These are phyloP conservation scores for Tapirus terrestris DNA, from an alignment of 2,113 vertebrate genomes.

Conservation along the genomic window DNA sequence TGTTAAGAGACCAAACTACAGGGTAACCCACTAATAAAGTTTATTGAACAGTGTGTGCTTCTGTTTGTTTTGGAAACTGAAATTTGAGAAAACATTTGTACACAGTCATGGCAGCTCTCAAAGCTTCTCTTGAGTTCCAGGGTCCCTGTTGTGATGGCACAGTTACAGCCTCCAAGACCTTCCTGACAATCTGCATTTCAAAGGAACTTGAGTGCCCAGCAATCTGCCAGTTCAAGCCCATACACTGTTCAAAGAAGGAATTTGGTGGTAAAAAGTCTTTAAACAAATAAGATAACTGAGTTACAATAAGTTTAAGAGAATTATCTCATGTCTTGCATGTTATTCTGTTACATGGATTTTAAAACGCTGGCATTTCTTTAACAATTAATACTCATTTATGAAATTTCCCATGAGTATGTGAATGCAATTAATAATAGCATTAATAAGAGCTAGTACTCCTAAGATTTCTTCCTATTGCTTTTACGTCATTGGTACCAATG, in stretches of 20 bases:
- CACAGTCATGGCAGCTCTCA: background rate
- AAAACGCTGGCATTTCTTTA: background rate
- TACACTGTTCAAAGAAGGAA: background rate
- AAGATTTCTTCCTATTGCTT: background rate
- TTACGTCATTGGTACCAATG: background rate
- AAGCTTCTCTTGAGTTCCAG: background rate
- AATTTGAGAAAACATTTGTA: slow-evolving; percentile 38
- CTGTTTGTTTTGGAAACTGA: background rate
- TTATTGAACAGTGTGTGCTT: background rate
- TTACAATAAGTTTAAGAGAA: background rate
- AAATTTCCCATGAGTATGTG: background rate
- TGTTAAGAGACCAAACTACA: slow-evolving; percentile 9
- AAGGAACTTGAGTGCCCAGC: background rate
- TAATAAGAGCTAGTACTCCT: background rate
- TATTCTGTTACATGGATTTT: background rate
- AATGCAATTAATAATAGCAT: background rate
- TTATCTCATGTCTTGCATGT: background rate
- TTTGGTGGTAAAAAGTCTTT: background rate
- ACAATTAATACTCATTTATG: background rate
- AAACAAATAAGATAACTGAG: background rate
- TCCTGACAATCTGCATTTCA: background rate
- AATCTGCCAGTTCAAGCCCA: background rate
- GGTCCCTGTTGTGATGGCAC: too few species aligned
- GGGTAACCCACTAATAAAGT: background rate
- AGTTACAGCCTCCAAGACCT: background rate